Evolutionary conservation across 1,140 invertebrate genomes (phyloP).

Genomic region (Cotesia glomerata): DNA sequence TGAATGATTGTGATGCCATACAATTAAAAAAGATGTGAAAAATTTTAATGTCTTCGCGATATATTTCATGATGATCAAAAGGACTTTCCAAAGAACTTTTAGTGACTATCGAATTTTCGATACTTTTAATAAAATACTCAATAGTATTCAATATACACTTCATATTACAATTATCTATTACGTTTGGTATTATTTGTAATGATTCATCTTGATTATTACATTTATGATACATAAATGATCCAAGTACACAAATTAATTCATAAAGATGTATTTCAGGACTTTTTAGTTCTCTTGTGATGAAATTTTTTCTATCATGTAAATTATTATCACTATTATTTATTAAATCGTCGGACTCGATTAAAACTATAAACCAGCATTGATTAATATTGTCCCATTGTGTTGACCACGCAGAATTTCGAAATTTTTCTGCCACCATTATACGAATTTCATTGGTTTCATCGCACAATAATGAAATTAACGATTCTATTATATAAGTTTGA

Average conservation of each 20-base stretch:
- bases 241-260: no score
- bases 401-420: not conserved
- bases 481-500: not conserved
- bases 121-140: constrained; percentile 1
- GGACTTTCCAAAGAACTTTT: constrained; percentile 38
- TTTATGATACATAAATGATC: not conserved
- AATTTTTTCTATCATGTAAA: no score
- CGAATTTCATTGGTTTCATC: not conserved
- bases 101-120: not conserved
- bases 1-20: not conserved
- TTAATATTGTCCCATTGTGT: not conserved
- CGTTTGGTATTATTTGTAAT: no score
- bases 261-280: no score
- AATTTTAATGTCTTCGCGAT: constrained; percentile 46
- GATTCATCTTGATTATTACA: no score
- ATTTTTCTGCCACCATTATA: not conserved
- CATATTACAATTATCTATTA: not conserved
- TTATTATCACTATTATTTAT: no score
- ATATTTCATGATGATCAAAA: constrained; percentile 42
- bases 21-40: constrained; percentile 38
- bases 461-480: not conserved
- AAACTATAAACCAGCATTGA: not conserved
- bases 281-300: no score
- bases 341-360: no score
- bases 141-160: not conserved